Evolutionary conservation across 2,113 vertebrate genomes (phyloP), one percentile per base, ranked within the genome.

Genomic region (Lonchura striata): DNA sequence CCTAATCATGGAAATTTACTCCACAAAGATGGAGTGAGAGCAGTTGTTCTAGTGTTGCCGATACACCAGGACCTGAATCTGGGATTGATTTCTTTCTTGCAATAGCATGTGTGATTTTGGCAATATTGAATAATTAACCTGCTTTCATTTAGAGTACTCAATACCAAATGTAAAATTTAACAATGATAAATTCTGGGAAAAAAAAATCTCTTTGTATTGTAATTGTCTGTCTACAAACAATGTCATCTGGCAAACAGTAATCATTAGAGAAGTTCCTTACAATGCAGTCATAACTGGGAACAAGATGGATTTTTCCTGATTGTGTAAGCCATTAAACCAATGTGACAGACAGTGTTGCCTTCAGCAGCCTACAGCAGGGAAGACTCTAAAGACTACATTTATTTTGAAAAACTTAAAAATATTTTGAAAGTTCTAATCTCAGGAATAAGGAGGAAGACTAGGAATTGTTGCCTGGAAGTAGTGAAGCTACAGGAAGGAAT

Each of bases 401-500:
- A 6, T 83, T 81, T 57, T 22, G 7, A 86, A 87, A 76, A 10
- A 47, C 87, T 75, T 64, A 53, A 75, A 89, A 86, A 57, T 71
- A 64, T 41, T 90, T 95, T 91, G 25, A 77, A 94, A 91, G 10
- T 81, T 69, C 60, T 69, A 33, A 66, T 89, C 57, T 95, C 59
- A 82, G 50, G 27, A 94, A 75, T 72, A 76, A 92, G 35, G 53
- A 76, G 3, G 49, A 96, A 94, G 46, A 85, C 24, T 49, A 18
- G 11, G 17, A 35, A 41, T 39, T 63, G 35, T 68, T 94, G 90
- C 81, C 69, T 21, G 21, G 56, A 94, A 92, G n/a, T 77, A 88
- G 53, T 7, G 7, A 96, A 90, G 39, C 20, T 88, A 22, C 44
- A 60, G 54, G 70, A 27, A 66, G 18, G 15, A 92, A 83, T 39